A percentile compares a stretch with the other conserved stretches of the same genome.
Evolutionary conservation across 1,140 invertebrate species (phyloP).

Genomic region (Meloidogyne hapla): DNA sequence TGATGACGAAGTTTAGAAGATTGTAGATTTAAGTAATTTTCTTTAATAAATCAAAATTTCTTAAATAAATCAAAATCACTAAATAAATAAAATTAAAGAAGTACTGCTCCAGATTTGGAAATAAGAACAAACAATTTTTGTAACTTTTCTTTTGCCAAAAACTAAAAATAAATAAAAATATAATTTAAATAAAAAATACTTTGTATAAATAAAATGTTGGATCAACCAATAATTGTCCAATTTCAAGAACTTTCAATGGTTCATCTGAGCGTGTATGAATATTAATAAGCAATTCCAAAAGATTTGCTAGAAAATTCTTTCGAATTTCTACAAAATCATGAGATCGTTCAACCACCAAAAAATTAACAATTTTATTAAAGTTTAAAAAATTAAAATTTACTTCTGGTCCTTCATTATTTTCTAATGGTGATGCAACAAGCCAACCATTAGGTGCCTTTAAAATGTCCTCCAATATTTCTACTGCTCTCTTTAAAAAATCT

Average conservation of each 20-base stretch:
- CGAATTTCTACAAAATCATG: slow-evolving; percentile 40
- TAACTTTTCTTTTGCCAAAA: slow-evolving; percentile 25
- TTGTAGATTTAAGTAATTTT: too few species aligned
- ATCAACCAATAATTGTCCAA: slow-evolving; percentile 45
- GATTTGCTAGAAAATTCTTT: slow-evolving; percentile 35
- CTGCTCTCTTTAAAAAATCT: slow-evolving; percentile 28
- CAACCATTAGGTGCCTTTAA: slow-evolving; percentile 31
- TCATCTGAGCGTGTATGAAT: slow-evolving; percentile 38
- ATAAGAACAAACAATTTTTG: slow-evolving; percentile 30
- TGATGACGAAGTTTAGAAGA: too few species aligned
- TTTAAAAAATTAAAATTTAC: too few species aligned
- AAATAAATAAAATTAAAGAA: slow-evolving; percentile 13
- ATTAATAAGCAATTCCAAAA: slow-evolving; percentile 35
- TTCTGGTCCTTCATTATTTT: slow-evolving; percentile 32
- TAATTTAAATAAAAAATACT: not conserved
- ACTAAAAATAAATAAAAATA: not conserved
- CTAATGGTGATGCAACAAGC: slow-evolving; percentile 27
- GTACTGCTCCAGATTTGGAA: slow-evolving; percentile 12
- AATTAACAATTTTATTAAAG: too few species aligned
- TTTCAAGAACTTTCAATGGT: slow-evolving; percentile 35
- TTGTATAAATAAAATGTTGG: slow-evolving; percentile 37
- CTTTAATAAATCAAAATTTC: too few species aligned
- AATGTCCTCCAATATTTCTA: slow-evolving; percentile 42
- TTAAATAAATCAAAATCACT: too few species aligned
- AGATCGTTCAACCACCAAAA: slow-evolving; percentile 22